Percentiles rank a stretch among this genome's conserved stretches.
These are phyloP conservation scores for Enteromius mattozi DNA, from an alignment of 2,797 vertebrate genomes.

Conservation along the genomic window DNA sequence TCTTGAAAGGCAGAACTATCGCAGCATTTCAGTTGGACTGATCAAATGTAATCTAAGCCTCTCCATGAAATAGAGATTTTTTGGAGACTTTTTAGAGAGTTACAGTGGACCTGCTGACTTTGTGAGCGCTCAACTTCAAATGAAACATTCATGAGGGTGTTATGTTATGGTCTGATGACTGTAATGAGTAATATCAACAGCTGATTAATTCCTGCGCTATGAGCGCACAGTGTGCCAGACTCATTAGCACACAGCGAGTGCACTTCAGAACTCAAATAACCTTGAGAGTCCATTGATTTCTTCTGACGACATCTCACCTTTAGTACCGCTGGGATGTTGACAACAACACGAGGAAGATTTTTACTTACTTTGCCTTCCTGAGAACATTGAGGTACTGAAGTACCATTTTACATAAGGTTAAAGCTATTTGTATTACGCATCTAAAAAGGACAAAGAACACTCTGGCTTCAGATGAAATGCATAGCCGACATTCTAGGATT, in stretches of 20 bases:
- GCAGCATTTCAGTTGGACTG: constrained; percentile 33
- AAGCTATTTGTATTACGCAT: neutral
- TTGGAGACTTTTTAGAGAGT: constrained; percentile 10
- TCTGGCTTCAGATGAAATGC: neutral
- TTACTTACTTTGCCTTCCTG: neutral
- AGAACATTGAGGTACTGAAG: neutral
- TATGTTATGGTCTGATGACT: constrained; percentile 31
- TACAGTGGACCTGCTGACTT: constrained; percentile 23
- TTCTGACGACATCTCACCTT: constrained; percentile 37
- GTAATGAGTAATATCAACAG: constrained; percentile 40
- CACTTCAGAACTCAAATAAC: constrained; percentile 46
- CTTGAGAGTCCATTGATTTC: constrained; percentile 53
- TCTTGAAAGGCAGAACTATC: constrained; percentile 46
- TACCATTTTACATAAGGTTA: neutral
- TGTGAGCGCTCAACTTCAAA: constrained; percentile 20
- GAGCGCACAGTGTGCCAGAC: constrained; percentile 33
- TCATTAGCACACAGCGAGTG: constrained; percentile 46
- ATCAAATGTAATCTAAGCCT: constrained; percentile 40
- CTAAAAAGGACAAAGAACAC: neutral
- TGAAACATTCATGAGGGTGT: constrained; percentile 35
- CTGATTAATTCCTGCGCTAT: constrained; percentile 41
- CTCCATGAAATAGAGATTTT: constrained; percentile 30
- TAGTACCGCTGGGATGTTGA: constrained; percentile 28
- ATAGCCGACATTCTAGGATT: neutral
- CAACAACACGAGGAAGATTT: constrained; percentile 8